Percentiles rank a stretch among this genome's conserved stretches.
Evolutionary conservation across 2,113 vertebrate species (phyloP).

Genomic region (Dendropsophus ebraccatus): DNA sequence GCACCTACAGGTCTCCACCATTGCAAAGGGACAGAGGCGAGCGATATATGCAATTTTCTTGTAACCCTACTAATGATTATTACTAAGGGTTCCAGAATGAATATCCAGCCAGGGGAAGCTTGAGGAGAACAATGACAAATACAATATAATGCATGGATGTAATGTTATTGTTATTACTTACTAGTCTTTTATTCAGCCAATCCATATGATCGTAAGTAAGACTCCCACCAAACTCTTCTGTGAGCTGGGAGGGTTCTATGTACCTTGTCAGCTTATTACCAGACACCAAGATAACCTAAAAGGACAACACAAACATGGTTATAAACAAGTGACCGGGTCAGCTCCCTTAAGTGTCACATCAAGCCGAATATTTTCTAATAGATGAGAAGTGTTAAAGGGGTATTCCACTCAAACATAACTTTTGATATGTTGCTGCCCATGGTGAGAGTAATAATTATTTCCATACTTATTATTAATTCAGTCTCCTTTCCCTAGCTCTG

Average conservation of each 20-base stretch:
- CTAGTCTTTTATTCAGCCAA: conserved; percentile 97
- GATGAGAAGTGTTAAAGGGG: neutral
- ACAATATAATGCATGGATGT: neutral
- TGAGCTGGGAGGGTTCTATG: conserved; percentile 95
- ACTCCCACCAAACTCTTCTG: conserved; percentile 96
- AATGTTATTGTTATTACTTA: conserved; percentile 68
- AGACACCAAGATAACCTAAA: conserved; percentile 98
- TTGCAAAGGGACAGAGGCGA: too few relatives aligned
- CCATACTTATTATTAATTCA: too few relatives aligned
- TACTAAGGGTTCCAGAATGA: too few relatives aligned
- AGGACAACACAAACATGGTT: conserved; percentile 38
- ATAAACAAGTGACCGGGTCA: neutral
- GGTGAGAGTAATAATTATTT: too few relatives aligned
- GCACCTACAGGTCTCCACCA: too few relatives aligned
- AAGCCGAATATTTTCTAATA: neutral
- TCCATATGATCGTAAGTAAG: conserved; percentile 97
- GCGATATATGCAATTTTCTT: too few relatives aligned
- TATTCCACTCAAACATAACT: too few relatives aligned
- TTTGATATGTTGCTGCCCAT: too few relatives aligned
- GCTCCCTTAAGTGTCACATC: neutral
- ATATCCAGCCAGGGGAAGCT: too few relatives aligned
- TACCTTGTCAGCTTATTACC: conserved; percentile 97
- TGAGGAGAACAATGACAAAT: too few relatives aligned
- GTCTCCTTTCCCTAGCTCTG: too few relatives aligned
- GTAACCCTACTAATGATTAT: too few relatives aligned